Conservation (phyloP, 2,797 vertebrate species). For the Liasis olivaceus region DNA sequence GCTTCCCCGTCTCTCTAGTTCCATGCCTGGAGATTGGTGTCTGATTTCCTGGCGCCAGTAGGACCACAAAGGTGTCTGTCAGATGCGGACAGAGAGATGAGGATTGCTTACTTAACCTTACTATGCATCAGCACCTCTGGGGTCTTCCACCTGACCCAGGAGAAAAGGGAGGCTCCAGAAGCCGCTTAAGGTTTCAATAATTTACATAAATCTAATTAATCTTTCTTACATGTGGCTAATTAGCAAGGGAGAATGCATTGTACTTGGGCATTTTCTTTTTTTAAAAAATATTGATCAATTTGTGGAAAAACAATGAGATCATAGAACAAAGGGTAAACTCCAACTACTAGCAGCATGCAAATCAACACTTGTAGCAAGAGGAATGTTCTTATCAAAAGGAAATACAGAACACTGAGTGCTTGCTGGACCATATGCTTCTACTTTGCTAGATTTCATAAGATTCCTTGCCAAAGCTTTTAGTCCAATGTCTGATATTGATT, state of each 20-base stretch:
- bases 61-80: constrained; percentile 63
- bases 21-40: constrained; percentile 50
- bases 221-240: constrained; percentile 74
- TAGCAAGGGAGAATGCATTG: constrained; percentile 63
- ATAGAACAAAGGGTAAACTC: constrained; percentile 48
- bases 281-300: constrained; percentile 70
- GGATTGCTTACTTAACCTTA: constrained; percentile 58
- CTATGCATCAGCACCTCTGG: constrained; percentile 13
- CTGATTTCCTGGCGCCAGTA: constrained; percentile 65
- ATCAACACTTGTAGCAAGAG: constrained; percentile 19
- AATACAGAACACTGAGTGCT: constrained; percentile 10
- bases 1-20: constrained; percentile 59
- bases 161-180: constrained; percentile 63
- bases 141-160: constrained; percentile 50
- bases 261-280: constrained; percentile 49
- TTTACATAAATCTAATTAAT: constrained; percentile 77
- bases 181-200: constrained; percentile 78
- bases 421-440: constrained; percentile 22
- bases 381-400: not conserved
- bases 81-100: constrained; percentile 41
- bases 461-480: constrained; percentile 32
- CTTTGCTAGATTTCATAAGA: constrained; percentile 19
- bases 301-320: constrained; percentile 64
- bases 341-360: not conserved
- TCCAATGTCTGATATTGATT: constrained; percentile 31